These are phyloP conservation scores for Buceros bicornis DNA, from an alignment of 2,797 vertebrate species.

Conservation along the genomic window DNA sequence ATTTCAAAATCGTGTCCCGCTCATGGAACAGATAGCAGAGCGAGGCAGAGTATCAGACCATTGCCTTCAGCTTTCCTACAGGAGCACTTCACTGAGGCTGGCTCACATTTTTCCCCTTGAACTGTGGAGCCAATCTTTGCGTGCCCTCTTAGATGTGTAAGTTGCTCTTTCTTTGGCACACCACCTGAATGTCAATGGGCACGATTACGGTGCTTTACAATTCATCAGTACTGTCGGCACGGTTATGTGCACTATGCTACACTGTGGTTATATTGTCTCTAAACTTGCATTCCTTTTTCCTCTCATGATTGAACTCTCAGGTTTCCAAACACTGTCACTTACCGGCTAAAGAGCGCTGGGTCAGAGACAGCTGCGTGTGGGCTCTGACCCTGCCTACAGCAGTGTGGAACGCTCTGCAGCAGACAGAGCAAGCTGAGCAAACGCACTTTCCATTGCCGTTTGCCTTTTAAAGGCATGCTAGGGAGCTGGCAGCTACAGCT, in stretches of 20 bases:
- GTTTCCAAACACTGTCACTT: constrained; percentile 32
- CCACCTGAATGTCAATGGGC: neutral
- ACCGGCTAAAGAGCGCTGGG: neutral
- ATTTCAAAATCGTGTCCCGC: neutral
- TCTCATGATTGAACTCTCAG: neutral
- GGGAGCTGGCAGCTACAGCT: neutral
- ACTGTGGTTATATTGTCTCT: neutral
- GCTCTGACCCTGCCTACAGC: neutral
- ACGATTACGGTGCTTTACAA: neutral
- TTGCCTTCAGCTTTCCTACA: neutral
- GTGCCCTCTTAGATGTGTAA: neutral
- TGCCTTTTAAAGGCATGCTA: neutral
- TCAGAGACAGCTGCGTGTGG: neutral
- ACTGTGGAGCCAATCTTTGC: neutral
- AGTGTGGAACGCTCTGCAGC: neutral
- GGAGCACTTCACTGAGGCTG: neutral
- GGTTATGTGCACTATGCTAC: neutral
- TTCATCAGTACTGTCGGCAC: neutral
- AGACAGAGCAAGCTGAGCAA: neutral
- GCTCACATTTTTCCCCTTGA: neutral
- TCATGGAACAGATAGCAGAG: neutral
- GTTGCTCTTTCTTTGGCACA: neutral
- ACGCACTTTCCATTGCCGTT: neutral
- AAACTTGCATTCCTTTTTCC: neutral
- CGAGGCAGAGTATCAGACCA: neutral